A percentile compares a stretch with the other conserved stretches of the same genome.
Evolutionary conservation across 2,888 invertebrate genomes (phyloP).

Genomic region (Lasioglossum lativentre): DNA sequence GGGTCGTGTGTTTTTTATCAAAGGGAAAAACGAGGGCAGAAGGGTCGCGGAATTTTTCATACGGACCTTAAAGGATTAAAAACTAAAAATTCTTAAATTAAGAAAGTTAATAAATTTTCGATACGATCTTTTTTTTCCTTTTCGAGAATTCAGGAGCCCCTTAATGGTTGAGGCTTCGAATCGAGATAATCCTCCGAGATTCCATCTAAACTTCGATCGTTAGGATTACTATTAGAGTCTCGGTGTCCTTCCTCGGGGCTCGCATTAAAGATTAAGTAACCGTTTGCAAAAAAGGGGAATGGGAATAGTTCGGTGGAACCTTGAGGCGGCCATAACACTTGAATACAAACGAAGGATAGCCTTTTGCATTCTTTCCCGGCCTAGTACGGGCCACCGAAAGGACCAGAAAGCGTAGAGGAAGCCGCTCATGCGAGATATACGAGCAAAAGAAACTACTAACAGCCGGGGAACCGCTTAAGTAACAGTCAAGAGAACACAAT

Average conservation of each 20-base stretch:
- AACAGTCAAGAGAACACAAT: constrained; percentile 1
- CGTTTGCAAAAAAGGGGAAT: background rate
- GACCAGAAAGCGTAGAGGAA: background rate
- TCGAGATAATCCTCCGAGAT: background rate
- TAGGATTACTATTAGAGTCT: constrained; percentile 8
- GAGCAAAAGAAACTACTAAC: background rate
- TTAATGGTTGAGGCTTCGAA: background rate
- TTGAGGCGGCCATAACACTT: background rate
- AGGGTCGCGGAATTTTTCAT: background rate
- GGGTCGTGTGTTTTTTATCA: background rate
- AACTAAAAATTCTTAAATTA: background rate
- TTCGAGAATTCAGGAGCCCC: background rate
- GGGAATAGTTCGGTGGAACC: background rate
- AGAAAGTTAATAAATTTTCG: background rate
- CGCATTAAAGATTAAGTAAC: background rate
- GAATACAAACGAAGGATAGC: background rate
- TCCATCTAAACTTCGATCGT: background rate
- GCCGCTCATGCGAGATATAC: background rate
- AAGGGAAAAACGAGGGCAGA: background rate
- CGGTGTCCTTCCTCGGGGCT: background rate
- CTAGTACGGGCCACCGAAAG: background rate
- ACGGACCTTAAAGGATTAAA: background rate
- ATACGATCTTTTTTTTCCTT: background rate
- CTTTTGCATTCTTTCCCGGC: background rate
- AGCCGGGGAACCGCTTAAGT: background rate